Conservation (phyloP, 1,140 invertebrate genomes). For the Drosophila sulfurigaster region DNA sequence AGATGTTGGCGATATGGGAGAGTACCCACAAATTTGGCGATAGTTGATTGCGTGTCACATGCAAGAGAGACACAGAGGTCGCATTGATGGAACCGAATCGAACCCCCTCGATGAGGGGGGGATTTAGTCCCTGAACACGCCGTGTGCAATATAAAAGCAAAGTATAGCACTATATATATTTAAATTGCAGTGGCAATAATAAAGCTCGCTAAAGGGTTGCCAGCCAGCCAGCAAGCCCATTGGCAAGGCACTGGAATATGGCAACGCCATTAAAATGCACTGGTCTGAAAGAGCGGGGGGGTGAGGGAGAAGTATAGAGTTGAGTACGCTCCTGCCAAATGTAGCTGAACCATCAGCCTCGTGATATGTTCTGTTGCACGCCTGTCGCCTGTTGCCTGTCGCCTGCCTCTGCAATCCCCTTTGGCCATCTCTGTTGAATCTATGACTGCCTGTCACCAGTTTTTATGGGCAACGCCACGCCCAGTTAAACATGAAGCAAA, state of each 20-base stretch:
- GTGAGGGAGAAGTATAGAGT: slow-evolving; percentile 17
- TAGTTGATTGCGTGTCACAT: slow-evolving; percentile 73
- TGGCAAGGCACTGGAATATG: slow-evolving; percentile 39
- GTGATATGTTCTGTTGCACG: slow-evolving; percentile 31
- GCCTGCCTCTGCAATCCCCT: slow-evolving; percentile 7
- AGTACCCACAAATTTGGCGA: slow-evolving; percentile 51
- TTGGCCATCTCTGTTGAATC: slow-evolving; percentile 30
- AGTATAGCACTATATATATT: slow-evolving; percentile 39
- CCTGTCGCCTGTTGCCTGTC: background rate
- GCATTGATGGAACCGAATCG: background rate
- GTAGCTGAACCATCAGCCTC: slow-evolving; percentile 59
- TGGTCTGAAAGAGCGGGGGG: slow-evolving; percentile 55
- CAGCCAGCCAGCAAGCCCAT: slow-evolving; percentile 7
- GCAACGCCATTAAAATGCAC: slow-evolving; percentile 69
- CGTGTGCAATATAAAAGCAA: slow-evolving; percentile 45
- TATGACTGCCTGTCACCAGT: slow-evolving; percentile 68
- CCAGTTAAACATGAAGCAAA: slow-evolving; percentile 40
- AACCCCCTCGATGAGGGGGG: background rate
- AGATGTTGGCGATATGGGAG: slow-evolving; percentile 29
- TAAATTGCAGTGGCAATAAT: slow-evolving; percentile 48
- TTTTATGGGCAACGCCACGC: slow-evolving; percentile 55
- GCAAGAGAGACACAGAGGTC: slow-evolving; percentile 42
- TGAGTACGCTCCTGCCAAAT: slow-evolving; percentile 46
- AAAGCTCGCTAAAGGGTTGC: slow-evolving; percentile 24
- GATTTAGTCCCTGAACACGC: background rate